phyloP scores from a whole-genome alignment of 64 coral and sea anemone species.

The Montipora cactus region DNA sequence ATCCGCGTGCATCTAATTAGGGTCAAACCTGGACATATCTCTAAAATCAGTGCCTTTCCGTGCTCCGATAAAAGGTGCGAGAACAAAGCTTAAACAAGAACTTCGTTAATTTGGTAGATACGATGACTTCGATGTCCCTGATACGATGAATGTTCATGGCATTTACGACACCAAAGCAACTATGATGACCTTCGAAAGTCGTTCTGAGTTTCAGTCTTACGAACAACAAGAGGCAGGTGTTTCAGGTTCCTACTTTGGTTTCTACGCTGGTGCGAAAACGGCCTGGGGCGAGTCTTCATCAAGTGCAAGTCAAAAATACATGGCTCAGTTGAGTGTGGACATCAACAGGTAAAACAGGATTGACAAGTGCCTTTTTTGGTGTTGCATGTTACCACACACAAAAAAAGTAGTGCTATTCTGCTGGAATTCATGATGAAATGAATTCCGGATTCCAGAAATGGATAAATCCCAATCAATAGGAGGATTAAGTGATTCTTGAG shows the following conservation, averaged over 20 bases:
- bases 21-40: no score
- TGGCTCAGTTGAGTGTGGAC: slow-evolving; percentile 21
- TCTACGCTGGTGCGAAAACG: slow-evolving; percentile 31
- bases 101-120: slow-evolving; percentile 19
- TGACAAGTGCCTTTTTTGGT: not conserved
- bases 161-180: slow-evolving; percentile 50
- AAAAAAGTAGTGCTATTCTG: no score
- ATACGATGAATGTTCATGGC: slow-evolving; percentile 67
- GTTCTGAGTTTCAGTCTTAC: slow-evolving; percentile 22
- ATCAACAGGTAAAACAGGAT: slow-evolving; percentile 17
- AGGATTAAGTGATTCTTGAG: no score
- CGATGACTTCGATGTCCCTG: slow-evolving; percentile 49
- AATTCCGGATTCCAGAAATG: no score
- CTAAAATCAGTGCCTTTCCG: no score
- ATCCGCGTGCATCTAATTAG: no score
- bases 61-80: no score
- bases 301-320: slow-evolving; percentile 11
- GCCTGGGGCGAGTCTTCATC: slow-evolving; percentile 35
- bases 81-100: not conserved
- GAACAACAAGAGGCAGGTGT: slow-evolving; percentile 37
- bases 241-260: slow-evolving; percentile 50
- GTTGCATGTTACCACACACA: no score
- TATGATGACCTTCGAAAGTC: slow-evolving; percentile 30
- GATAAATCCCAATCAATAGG: no score
- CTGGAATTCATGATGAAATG: no score